Evolutionary conservation across 92 coral and sea anemone species (phyloP), one percentile per base, ranked within the genome.

Genomic region (Umimayanthus kanabou): DNA sequence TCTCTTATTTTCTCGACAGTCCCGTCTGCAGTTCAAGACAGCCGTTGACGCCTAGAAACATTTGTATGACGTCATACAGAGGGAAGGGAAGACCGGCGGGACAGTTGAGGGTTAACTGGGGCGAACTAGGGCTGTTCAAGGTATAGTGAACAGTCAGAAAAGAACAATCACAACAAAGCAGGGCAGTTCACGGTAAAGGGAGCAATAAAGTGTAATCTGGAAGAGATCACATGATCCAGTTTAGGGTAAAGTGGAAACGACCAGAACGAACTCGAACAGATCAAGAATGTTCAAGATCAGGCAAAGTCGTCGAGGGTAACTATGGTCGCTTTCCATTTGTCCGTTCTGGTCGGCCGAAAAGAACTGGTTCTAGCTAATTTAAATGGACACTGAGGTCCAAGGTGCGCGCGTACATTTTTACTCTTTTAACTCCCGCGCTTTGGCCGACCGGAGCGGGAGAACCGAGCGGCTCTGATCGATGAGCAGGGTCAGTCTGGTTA

Each of bases 1-100:
- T 75, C 14, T 75, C 11, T 39, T 40, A 42, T 83, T 26, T 83
- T n/a, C 65, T 47, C 87, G n/a, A 83, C 87, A 83, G 87, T 69
- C 78, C 76, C 87, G 87, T 26, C 47, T 83, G 76, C 78, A 83
- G 87, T 83, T 83, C 79, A 83, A 47, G n/a, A 81, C 85, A 40
- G 77, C 87, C 9, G 87, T 70, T 70, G 87, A 83, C 14, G 55
- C 77, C 67, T 83, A 43, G 61, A 80, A 80, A 80, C 67, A 14
- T 23, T 53, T 53, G 28, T 61, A 61, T 61, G 69, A 47, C 9
- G 57, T n/a, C 57, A 11, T 49, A 57, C 20, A 75, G n/a, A 75
- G 49, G 57, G 22, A 65, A 49, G 18, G 65, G 7, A 23, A 43
- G 53, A 43, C 18, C 65, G 37, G 33, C 39, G 9, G 37, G 29